Evolutionary conservation across 2,888 invertebrate species (phyloP), one percentile per base, ranked within the genome.

Genomic region (Cerastis rubricosa): DNA sequence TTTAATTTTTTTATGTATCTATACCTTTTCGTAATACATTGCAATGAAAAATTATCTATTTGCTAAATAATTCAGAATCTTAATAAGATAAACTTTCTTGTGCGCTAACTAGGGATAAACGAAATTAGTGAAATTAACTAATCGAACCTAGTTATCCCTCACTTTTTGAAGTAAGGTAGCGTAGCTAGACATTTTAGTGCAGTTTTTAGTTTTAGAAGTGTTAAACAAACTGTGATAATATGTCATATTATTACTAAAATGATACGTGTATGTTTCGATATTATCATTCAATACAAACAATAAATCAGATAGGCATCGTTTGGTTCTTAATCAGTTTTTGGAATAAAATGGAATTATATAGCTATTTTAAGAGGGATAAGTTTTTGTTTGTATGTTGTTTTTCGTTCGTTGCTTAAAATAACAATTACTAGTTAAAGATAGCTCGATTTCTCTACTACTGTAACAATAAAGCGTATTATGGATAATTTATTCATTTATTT

Each of bases 121-220:
- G 43, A 25, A 49, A 63, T 76, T 82, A 19, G 19, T 9, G 40
- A 63, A 74, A 70, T 78, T 65, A 72, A 72, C 71, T 82, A 67
- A 72, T 74, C 78, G 47, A 67, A 83, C 61, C 47, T 83, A 84
- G 77, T 85, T 84, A 64, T 78, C 63, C 66, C 7, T 19, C 68
- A 77, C 80, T 82, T 80, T 80, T 80, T 78, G 74, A 81, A 57
- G 49, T 85, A 78, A 74, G 80, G 57, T 84, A 84, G 75, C 69
- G 67, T 73, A 75, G 61, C 57, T 63, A 68, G 64, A 59, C 73
- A 69, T 68, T 82, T 80, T 45, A 76, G 51, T 54, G 68, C 59
- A 69, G 12, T 72, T n/a, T n/a, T n/a, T n/a, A n/a, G n/a, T 4
- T 70, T 29, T 49, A 45, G 19, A 35, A 19, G 3, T 49, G 12